Conservation (phyloP, 2,797 vertebrate genomes). For the Ceyx erithaca region DNA sequence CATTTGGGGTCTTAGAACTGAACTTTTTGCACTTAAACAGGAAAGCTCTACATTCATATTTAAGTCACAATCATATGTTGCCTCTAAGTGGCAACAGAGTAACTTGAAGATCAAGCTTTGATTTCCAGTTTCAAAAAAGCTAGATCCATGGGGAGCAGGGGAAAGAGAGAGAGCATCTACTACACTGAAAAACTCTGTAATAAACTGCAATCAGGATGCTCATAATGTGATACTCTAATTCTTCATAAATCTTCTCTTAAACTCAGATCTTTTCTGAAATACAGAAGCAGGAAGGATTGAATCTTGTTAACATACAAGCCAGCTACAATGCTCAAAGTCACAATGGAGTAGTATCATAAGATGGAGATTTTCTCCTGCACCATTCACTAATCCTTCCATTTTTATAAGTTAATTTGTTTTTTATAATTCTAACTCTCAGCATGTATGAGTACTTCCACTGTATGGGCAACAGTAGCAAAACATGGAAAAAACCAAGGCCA, state of each 20-base stretch:
- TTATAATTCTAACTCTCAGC: background rate
- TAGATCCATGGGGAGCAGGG: background rate
- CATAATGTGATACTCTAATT: background rate
- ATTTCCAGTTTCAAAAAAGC: background rate
- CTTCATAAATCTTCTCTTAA: background rate
- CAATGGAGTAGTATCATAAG: background rate
- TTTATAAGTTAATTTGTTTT: conserved; percentile 17
- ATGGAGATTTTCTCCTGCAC: background rate
- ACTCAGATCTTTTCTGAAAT: background rate
- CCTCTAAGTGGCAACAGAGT: background rate
- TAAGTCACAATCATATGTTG: background rate
- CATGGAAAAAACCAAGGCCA: background rate
- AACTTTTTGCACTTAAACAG: background rate
- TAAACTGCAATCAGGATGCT: background rate
- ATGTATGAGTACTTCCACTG: background rate
- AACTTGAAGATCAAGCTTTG: background rate
- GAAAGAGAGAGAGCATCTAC: background rate
- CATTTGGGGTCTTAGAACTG: background rate
- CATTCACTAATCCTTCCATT: conserved; percentile 8
- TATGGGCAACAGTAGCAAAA: background rate
- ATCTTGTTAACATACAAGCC: background rate
- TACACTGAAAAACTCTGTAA: background rate
- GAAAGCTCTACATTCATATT: background rate
- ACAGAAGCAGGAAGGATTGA: background rate
- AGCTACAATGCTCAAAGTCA: background rate